These are phyloP conservation scores for Gambelia wislizenii DNA, from an alignment of 2,797 vertebrate genomes.

Conservation along the genomic window DNA sequence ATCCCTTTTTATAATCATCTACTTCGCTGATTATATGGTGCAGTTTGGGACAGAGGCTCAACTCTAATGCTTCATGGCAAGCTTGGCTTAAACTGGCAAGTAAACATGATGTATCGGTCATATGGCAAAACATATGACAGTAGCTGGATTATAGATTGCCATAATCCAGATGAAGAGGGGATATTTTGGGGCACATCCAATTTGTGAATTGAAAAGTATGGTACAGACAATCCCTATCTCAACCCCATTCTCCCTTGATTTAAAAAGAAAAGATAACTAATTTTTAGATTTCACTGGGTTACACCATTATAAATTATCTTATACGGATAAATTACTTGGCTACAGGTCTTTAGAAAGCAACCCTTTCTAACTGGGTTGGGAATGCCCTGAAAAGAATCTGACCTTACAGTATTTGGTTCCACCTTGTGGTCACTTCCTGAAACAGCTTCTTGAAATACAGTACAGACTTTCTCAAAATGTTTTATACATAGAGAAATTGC, in stretches of 20 bases:
- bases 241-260: slow-evolving; percentile 56
- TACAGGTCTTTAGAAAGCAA: not conserved
- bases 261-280: slow-evolving; percentile 25
- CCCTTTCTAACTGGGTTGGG: slow-evolving; percentile 7
- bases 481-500: not conserved
- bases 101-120: slow-evolving; percentile 80
- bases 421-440: slow-evolving; percentile 67
- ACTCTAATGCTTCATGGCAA: slow-evolving; percentile 81
- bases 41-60: slow-evolving; percentile 80
- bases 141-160: slow-evolving; percentile 81
- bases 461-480: not conserved
- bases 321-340: no score
- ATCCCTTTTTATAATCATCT: slow-evolving; percentile 75
- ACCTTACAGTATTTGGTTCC: slow-evolving; percentile 66
- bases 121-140: slow-evolving; percentile 77
- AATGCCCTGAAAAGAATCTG: slow-evolving; percentile 24
- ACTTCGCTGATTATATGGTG: slow-evolving; percentile 75
- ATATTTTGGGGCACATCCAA: slow-evolving; percentile 58
- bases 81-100: slow-evolving; percentile 87
- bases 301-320: not conserved
- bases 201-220: slow-evolving; percentile 64
- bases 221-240: slow-evolving; percentile 49
- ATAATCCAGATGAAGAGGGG: slow-evolving; percentile 60
- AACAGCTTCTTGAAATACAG: not conserved
- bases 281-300: not conserved